Base-by-base conservation (phyloP, 2,113 vertebrate genomes). In the Pluvialis apricaria region DNA sequence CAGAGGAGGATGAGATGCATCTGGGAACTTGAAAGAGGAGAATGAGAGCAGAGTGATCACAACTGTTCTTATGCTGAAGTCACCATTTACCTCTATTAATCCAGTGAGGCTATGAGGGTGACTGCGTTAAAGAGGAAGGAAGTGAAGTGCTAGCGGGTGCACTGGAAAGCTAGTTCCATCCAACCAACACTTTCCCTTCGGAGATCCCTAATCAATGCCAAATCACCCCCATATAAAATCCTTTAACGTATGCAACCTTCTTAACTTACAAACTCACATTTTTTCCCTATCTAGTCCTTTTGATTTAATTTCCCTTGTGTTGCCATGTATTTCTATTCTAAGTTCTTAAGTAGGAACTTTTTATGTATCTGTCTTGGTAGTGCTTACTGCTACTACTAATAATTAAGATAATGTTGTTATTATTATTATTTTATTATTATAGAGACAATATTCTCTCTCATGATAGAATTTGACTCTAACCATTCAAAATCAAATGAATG, bases 101-200 rank as follows among this genome's bases (percentile, higher is more conserved):
- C 13, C 31, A 80, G 17, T 13, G n/a, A 32, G 21, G 15, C 42
- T 51, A 10, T 0, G 1, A 75, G 26, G 32, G 13, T 72, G 38
- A 45, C n/a, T 36, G 29, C 76, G 7, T 64, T 82, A 52, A 83
- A 54, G 13, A 66, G 15, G 28, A 65, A 49, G 21, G 38, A 82
- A 76, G 13, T 2, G 12, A 55, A 4, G 18, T 45, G 15, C 15
- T 70, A 29, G 18, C 0, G 2, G 12, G 3, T 55, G 14, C 24
- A 13, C 47, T 57, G 40, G 21, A 89, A 77, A 84, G 11, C 10
- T 61, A 18, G 29, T 62, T 70, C 61, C 6, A 32, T 58, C 52
- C 47, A 64, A 14, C 0, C 34, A 82, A 13, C 18, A 10, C 11
- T 72, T 77, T 69, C 26, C 1, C 2, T 65, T 64, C 69, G n/a